Percentiles rank a stretch among this genome's conserved stretches.
Conservation (phyloP, 2,113 vertebrate species). For the Phalacrocorax brasilianus region DNA sequence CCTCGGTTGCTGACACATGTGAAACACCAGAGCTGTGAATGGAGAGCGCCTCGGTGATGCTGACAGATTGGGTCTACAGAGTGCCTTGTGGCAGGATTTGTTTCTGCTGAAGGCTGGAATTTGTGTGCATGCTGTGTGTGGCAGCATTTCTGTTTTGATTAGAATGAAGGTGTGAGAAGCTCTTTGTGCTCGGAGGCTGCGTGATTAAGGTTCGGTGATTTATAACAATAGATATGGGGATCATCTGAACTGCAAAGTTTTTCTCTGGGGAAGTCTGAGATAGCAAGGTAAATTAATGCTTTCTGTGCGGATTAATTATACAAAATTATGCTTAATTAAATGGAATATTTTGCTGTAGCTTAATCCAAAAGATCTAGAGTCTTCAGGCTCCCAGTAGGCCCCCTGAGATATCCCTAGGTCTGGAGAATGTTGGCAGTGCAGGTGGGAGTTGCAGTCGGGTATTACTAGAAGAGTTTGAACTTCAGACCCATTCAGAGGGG, state of each 20-base stretch:
- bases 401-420: background rate
- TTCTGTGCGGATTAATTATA: conserved; percentile 22
- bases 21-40: background rate
- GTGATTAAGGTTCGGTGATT: background rate
- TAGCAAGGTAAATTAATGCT: background rate
- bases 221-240: background rate
- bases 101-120: conserved; percentile 3
- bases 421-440: background rate
- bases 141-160: background rate
- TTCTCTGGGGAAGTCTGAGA: background rate
- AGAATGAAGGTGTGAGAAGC: background rate
- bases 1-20: background rate
- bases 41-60: background rate
- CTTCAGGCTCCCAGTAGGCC: background rate
- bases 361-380: background rate
- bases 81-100: background rate
- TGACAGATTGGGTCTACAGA: background rate
- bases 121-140: background rate
- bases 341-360: background rate
- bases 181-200: background rate
- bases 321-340: conserved; percentile 41
- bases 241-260: background rate
- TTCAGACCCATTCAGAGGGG: background rate
- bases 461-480: background rate
- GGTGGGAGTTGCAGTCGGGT: background rate